These are phyloP conservation scores for Hirtodrosophila duncani DNA, from an alignment of 2,888 invertebrate species.

Conservation along the genomic window DNA sequence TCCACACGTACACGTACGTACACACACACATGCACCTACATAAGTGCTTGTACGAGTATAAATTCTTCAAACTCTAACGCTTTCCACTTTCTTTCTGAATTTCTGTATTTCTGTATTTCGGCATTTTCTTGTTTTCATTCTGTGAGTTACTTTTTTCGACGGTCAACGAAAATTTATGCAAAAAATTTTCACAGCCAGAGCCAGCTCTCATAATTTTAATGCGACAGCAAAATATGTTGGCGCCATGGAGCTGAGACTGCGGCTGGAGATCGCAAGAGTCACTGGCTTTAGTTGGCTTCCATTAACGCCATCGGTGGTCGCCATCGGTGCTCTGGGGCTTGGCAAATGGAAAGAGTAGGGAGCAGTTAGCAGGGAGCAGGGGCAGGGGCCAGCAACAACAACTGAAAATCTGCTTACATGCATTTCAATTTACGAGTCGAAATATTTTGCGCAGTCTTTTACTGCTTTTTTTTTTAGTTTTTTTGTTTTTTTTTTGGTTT, in stretches of 20 bases:
- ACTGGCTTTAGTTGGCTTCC: constrained; percentile 32
- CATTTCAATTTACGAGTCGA: constrained; percentile 50
- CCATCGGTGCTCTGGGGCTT: neutral
- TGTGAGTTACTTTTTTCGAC: neutral
- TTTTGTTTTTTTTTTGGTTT: too few relatives aligned
- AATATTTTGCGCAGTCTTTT: constrained; percentile 27
- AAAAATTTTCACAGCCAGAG: constrained; percentile 45
- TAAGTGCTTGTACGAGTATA: neutral
- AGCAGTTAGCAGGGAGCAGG: neutral
- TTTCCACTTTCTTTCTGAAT: constrained; percentile 41
- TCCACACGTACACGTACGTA: constrained; percentile 44
- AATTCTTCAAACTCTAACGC: constrained; percentile 43
- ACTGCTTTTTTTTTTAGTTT: too few relatives aligned
- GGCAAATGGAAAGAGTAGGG: too few relatives aligned
- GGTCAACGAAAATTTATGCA: constrained; percentile 53
- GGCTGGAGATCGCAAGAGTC: too few relatives aligned
- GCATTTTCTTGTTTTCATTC: constrained; percentile 5
- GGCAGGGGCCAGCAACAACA: constrained; percentile 16
- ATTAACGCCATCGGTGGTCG: constrained; percentile 35
- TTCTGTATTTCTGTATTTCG: constrained; percentile 32
- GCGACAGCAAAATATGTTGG: constrained; percentile 68
- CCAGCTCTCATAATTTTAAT: constrained; percentile 61
- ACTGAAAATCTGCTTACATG: constrained; percentile 42
- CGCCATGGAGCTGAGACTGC: constrained; percentile 43
- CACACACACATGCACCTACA: constrained; percentile 49